Base-by-base conservation (phyloP, 1,140 invertebrate genomes). In the Aphaenogaster ashmeadi region DNA sequence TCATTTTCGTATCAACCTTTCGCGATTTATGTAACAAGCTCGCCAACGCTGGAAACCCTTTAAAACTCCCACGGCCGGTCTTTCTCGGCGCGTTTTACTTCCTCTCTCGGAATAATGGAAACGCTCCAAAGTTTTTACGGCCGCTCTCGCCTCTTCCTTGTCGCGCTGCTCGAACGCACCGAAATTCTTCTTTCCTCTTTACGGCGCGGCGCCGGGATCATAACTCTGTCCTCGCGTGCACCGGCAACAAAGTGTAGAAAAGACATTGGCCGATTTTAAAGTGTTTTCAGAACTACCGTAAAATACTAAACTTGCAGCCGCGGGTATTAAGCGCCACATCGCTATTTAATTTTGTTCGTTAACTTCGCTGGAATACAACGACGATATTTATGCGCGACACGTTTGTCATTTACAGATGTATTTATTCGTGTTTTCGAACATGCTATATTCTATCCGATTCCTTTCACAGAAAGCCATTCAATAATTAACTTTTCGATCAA, bases 41-140 rank as follows among this genome's bases (percentile, higher is more conserved):
- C 58, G 74, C 60, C 75, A 69, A 47, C 52, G 84, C 38, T 83
- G 72, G 81, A 87, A 89, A 87, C 50, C 13, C 38, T 78, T 44
- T 18, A 77, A 72, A 67, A 64, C 58, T 62, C 36, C 13, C 47
- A 41, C 67, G 38, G 84, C 54, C 71, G 84, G 27, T 89, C 74
- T 60, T 79, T 56, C 18, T 62, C 79, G 66, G 41, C 52, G 38
- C 84, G 58, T 75, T 87, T 85, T 64, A 52, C 56, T 47, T 75
- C 71, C 84, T 58, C 33, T 60, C 56, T 47, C 44, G 66, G 44
- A 62, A 87, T 87, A 87, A 90, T 90, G 86, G 79, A 90, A 87
- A 87, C 67, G 78, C 87, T 90, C 72, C 89, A 84, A 90, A 90
- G 78, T 90, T 90, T 90, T 90, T 87, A 71, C n/a, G 72, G 27